Evolutionary conservation across 2,888 invertebrate genomes (phyloP), one percentile per base, ranked within the genome.

Genomic region (Griposia aprilina): DNA sequence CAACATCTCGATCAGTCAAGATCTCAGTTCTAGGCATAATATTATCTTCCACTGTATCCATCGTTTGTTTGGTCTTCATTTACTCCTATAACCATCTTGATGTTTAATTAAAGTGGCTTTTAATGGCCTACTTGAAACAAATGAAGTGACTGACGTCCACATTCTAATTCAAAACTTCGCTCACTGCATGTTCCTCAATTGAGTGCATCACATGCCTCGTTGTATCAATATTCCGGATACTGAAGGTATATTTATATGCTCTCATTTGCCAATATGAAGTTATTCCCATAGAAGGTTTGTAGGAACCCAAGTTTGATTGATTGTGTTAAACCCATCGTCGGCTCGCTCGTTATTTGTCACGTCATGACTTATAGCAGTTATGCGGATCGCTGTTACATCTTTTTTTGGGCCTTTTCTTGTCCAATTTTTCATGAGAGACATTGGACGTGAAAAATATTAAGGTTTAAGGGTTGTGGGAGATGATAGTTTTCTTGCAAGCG

Each of bases 361-460:
- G 66, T 2, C 67, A 79, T 88, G 84, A 88, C 80, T 84, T 82
- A 86, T 78, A 72, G 41, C 60, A 76, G 80, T 80, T 76, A 81
- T 88, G 80, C 74, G 78, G 68, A 77, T 79, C 77, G 74, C 75
- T 73, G 55, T 69, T 74, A 85, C 80, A 50, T 80, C 78, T 78
- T 63, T 30, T 82, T 78, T 80, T 59, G n/a, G 82, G 45, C 66
- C 15, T 50, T 84, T 74, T 74, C 70, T 74, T 71, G 76, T 62
- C 50, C 75, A 67, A 80, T 87, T 82, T 87, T 80, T 82, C 76
- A 78, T 13, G 0, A 20, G 52, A 60, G 55, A 52, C 59, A 59
- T 70, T 72, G 74, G 66, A 68, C 57, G 15, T 36, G 36, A 55
- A 69, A 80, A 70, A 80, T 80, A 76, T 83, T 59, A 26, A 41